Conservation (phyloP, 2,113 vertebrate genomes). For the Nyctibius bracteatus region DNA sequence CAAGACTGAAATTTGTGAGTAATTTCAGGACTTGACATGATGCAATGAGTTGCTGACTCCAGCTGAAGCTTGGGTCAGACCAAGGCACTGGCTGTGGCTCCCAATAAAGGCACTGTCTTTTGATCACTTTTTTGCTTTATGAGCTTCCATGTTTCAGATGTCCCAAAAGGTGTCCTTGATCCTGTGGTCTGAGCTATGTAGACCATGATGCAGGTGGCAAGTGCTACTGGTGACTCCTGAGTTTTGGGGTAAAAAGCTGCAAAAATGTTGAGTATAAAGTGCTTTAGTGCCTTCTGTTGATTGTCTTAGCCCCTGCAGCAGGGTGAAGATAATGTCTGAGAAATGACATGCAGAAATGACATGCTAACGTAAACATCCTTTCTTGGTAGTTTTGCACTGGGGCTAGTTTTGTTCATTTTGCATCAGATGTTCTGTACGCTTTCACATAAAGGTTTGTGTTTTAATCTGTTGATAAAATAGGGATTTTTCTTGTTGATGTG, state of each 20-base stretch:
- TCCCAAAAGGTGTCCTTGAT: background rate
- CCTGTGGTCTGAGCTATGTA: background rate
- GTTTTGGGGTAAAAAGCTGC: background rate
- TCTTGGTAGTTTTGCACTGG: background rate
- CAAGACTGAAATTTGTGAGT: background rate
- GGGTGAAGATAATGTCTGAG: background rate
- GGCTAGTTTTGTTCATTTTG: background rate
- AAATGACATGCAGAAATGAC: background rate
- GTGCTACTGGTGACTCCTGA: background rate
- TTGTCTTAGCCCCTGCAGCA: background rate
- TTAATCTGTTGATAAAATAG: background rate
- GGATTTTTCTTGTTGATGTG: background rate
- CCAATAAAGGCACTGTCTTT: fast-evolving
- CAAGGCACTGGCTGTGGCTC: fast-evolving
- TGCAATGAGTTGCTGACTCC: background rate
- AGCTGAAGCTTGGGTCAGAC: background rate
- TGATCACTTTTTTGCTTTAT: background rate
- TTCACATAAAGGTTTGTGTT: background rate
- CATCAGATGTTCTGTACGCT: background rate
- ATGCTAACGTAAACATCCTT: background rate
- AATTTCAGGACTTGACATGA: fast-evolving
- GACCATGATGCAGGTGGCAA: background rate
- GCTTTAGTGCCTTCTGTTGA: background rate
- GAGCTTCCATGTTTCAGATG: background rate
- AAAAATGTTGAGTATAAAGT: background rate